Evolutionary conservation across 2,888 invertebrate species (phyloP), one percentile per base, ranked within the genome.

Genomic region (Melanophora roralis): DNA sequence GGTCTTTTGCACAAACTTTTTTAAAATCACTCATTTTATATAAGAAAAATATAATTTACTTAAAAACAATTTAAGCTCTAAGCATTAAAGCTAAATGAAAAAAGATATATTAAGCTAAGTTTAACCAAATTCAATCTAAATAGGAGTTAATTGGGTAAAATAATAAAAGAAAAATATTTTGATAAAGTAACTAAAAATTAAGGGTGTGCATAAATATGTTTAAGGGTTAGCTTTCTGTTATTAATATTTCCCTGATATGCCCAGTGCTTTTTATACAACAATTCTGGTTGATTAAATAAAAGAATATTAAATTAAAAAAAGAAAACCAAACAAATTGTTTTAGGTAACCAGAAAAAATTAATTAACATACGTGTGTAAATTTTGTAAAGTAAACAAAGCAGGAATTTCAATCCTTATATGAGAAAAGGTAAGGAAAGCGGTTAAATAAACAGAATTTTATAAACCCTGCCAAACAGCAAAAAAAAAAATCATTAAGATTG

Each of bases 201-300:
- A 57, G 9, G n/a, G 14, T 6, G 16, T 38, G 27, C 27, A 9
- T 34, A 19, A 23, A 14, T 51, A 5, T 40, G 12, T 53, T 53
- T 14, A 7, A 51, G 34, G 34, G 34, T 16, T 59, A 38, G 38
- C 49, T 71, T 51, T 21, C 40, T 32, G 60, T 49, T 34, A 12
- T 32, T 43, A 60, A 14, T 34, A 43, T 53, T 53, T 62, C 34
- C 34, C 59, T 59, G 49, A 59, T n/a, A 49, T 49, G 47, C n/a
- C 40, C 16, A 57, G 9, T 16, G 6, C 3, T 47, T 43, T 51
- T 5, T 40, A 14, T 14, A 60, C 21, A 14, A 47, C 16, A 47
- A 64, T 57, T 73, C 21, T 57, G 57, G 12, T 65, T 73, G 47
- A 49, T 73, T 64, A 64, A 65, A 49, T 47, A 32, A 34, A 11